phyloP scores from a whole-genome alignment of 2,113 vertebrate species.

The Gambusia affinis region DNA sequence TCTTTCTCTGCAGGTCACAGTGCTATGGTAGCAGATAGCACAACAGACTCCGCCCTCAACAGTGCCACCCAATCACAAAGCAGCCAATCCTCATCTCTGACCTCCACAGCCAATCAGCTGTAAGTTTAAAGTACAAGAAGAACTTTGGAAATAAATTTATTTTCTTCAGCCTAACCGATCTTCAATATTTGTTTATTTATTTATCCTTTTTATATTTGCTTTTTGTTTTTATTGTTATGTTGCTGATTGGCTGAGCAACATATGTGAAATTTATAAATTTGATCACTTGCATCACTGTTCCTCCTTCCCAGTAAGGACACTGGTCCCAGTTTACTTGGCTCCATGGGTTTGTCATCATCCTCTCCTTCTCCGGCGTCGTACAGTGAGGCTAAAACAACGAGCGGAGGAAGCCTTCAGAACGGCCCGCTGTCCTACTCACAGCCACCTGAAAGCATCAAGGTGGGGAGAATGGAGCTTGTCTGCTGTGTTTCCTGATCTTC shows the following conservation, averaged over 20 bases:
- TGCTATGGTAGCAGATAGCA: slow-evolving; percentile 87
- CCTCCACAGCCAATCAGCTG: slow-evolving; percentile 83
- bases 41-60: slow-evolving; percentile 81
- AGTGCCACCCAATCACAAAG: slow-evolving; percentile 83
- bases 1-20: slow-evolving; percentile 82
- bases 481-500: no score
- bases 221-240: neutral
- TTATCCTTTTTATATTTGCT: neutral
- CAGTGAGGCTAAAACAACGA: slow-evolving; percentile 82
- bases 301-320: slow-evolving; percentile 82
- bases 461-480: slow-evolving; percentile 54
- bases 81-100: slow-evolving; percentile 80
- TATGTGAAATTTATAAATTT: neutral
- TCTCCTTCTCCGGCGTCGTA: slow-evolving; percentile 85
- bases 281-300: no score
- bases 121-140: slow-evolving; percentile 72
- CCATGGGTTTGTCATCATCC: slow-evolving; percentile 82
- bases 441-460: slow-evolving; percentile 84
- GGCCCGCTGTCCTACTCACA: slow-evolving; percentile 87
- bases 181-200: neutral
- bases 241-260: neutral
- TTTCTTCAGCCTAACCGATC: neutral
- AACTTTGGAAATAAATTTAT: neutral
- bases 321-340: slow-evolving; percentile 84
- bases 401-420: slow-evolving; percentile 82